These are phyloP conservation scores for Rachycentron canadum DNA, from an alignment of 2,797 vertebrate genomes.

Conservation along the genomic window DNA sequence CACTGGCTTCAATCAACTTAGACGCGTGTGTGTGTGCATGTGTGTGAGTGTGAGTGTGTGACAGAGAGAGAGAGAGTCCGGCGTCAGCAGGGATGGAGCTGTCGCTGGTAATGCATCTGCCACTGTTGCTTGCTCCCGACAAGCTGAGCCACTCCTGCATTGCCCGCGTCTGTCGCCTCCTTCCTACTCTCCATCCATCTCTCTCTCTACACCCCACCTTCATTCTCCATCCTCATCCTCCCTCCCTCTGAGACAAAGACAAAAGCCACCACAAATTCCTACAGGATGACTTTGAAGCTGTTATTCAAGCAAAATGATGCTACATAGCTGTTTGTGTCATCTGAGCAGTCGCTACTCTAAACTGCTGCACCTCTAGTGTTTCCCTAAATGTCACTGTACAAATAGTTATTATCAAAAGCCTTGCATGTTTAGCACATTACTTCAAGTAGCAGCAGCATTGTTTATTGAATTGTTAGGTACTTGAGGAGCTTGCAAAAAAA, in stretches of 20 bases:
- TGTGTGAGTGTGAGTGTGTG: conserved; percentile 13
- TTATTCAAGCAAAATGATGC: conserved; percentile 9
- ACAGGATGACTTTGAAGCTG: conserved; percentile 45
- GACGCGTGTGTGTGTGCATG: conserved; percentile 24
- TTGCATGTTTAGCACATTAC: conserved; percentile 16
- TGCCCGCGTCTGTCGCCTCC: conserved; percentile 75
- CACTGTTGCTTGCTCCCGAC: conserved; percentile 63
- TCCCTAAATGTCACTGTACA: conserved; percentile 13
- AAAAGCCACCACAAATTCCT: conserved; percentile 49
- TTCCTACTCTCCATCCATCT: conserved; percentile 74
- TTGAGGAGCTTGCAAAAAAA: conserved; percentile 16
- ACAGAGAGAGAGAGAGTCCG: conserved; percentile 30
- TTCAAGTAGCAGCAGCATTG: background rate
- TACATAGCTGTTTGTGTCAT: background rate
- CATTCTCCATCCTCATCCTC: conserved; percentile 20
- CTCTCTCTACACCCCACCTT: conserved; percentile 32
- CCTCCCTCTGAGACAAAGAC: conserved; percentile 64
- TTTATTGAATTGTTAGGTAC: conserved; percentile 15
- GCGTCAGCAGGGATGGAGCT: conserved; percentile 76
- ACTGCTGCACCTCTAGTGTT: background rate
- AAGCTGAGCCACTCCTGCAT: conserved; percentile 69
- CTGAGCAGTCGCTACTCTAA: background rate
- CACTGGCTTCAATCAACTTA: conserved; percentile 77
- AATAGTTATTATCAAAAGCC: conserved; percentile 14
- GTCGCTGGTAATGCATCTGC: conserved; percentile 83